Evolutionary conservation across 1,140 invertebrate species (phyloP).

Genomic region (Drosophila eugracilis): DNA sequence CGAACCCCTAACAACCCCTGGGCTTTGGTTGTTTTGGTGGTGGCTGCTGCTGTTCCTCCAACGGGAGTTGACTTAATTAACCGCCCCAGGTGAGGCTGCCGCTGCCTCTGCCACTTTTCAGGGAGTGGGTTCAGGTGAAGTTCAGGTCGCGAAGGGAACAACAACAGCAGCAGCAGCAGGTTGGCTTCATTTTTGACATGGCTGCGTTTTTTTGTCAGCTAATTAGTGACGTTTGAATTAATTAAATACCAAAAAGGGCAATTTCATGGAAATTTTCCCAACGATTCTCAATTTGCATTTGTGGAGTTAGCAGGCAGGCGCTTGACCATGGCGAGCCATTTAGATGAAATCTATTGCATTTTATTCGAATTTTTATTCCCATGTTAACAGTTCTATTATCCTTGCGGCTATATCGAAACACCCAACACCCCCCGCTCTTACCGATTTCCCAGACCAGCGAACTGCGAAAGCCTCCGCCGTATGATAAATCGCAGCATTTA

Average conservation of each 20-base stretch:
- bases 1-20: neutral
- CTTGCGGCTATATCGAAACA: conserved; percentile 66
- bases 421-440: neutral
- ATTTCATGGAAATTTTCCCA: conserved; percentile 61
- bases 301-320: conserved; percentile 2
- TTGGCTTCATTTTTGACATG: conserved; percentile 60
- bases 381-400: conserved; percentile 84
- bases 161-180: conserved; percentile 52
- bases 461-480: conserved; percentile 15
- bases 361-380: conserved; percentile 76
- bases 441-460: neutral
- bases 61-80: conserved; percentile 82
- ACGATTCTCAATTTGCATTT: conserved; percentile 35
- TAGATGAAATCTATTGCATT: conserved; percentile 57
- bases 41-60: conserved; percentile 43
- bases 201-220: conserved; percentile 70
- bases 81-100: conserved; percentile 58
- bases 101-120: conserved; percentile 13
- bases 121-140: conserved; percentile 26
- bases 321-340: conserved; percentile 24
- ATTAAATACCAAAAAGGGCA: conserved; percentile 50
- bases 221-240: conserved; percentile 78
- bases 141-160: conserved; percentile 23
- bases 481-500: conserved; percentile 82
- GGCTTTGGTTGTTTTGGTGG: conserved; percentile 34